These are phyloP conservation scores for Pristionchus pacificus DNA, from an alignment of 1,140 invertebrate genomes.

Conservation along the genomic window DNA sequence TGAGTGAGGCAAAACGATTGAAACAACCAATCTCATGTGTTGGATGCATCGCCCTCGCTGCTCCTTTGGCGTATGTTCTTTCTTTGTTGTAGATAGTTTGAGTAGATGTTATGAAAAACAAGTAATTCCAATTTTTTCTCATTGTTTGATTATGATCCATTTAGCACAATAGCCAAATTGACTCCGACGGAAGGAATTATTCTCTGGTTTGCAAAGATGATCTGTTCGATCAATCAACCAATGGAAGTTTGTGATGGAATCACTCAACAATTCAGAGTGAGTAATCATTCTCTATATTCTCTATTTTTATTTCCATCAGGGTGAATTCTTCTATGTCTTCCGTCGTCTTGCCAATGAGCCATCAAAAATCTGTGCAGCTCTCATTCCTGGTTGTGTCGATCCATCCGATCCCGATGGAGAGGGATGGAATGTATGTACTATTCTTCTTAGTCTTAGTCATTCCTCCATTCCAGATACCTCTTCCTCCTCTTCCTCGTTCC, in stretches of 20 bases:
- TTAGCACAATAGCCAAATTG: constrained; percentile 16
- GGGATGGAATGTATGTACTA: constrained; percentile 19
- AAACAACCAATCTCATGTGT: no score
- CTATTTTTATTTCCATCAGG: constrained; percentile 25
- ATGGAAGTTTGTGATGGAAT: constrained; percentile 33
- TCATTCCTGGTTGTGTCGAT: constrained; percentile 30
- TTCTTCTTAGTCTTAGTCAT: constrained; percentile 1
- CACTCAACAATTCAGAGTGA: constrained; percentile 29
- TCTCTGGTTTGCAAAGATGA: constrained; percentile 14
- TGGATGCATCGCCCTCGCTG: no score
- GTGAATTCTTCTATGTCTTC: constrained; percentile 38
- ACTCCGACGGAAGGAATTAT: constrained; percentile 17
- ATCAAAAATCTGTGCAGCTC: constrained; percentile 27
- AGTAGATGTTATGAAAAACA: no score
- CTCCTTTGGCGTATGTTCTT: no score
- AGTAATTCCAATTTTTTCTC: no score
- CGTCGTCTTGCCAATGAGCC: constrained; percentile 23
- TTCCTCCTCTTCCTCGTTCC: neutral
- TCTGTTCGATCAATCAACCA: constrained; percentile 26
- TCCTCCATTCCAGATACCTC: neutral
- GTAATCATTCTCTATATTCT: neutral
- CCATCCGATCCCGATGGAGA: constrained; percentile 17
- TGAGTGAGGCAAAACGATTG: no score
- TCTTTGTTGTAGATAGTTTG: no score
- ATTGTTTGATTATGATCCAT: neutral